Evolutionary conservation across 2,113 vertebrate genomes (phyloP), one percentile per base, ranked within the genome.

Genomic region (Paramisgurnus dabryanus): DNA sequence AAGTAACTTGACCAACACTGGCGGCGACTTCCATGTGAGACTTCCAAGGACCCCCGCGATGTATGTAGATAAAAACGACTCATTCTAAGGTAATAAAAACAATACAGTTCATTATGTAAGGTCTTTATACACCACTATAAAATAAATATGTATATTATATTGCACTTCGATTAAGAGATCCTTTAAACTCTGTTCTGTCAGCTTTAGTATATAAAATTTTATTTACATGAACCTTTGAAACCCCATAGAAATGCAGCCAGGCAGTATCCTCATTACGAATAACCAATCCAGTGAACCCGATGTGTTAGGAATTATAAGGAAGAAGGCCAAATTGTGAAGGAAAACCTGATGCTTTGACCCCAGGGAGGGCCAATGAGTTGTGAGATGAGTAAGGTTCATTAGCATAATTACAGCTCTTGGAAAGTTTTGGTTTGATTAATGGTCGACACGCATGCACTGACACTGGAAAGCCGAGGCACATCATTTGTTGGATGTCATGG

Each of bases 401-500:
- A 73, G 66, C 80, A 85, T 81, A 86, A 87, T 83, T 55, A 65
- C 53, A 77, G 79, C 82, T 78, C 61, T 60, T 68, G 43, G 67
- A 84, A 84, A 84, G 82, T 84, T 71, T 80, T 61, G 68, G 60
- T 75, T 85, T 87, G 73, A 87, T 78, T 78, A 78, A 67, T 70
- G 74, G 63, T 77, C 43, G 58, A 55, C 22, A 78, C 71, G 66
- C 63, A 67, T 17, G 17, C 61, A 66, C 69, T 76, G 75, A 78
- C 45, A 67, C 71, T 57, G 34, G 22, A 50, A 65, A 60, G 60
- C 55, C 13, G 18, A 82, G 67, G 65, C 34, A 75, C 8, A n/a
- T 82, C 66, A 76, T 72, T 63, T 80, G 72, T 61, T 67, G 43
- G 47, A 8, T 64, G 77, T 76, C 76, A 73, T 61, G 7, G n/a